These are phyloP conservation scores for Cryptocephalus primarius DNA, from an alignment of 2,888 invertebrate species.

Conservation along the genomic window DNA sequence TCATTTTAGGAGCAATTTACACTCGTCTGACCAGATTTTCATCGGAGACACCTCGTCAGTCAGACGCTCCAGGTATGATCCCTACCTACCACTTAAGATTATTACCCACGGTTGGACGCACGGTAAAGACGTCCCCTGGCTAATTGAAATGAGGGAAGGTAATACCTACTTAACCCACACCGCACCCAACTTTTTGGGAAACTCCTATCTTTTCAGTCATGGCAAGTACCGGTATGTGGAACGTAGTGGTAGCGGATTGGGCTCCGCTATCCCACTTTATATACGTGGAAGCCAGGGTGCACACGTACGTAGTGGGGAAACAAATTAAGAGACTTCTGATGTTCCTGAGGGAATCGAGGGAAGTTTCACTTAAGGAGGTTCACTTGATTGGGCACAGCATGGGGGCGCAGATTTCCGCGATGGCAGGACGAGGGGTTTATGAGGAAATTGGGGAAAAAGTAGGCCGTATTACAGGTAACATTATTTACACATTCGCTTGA, in stretches of 20 bases:
- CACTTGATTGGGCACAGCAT: constrained; percentile 45
- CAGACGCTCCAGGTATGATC: constrained; percentile 21
- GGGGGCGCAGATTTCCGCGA: constrained; percentile 43
- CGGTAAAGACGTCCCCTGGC: constrained; percentile 25
- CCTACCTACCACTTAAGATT: constrained; percentile 23
- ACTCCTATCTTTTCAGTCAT: constrained; percentile 19
- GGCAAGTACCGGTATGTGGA: constrained; percentile 26
- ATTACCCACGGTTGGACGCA: constrained; percentile 33
- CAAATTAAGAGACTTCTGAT: constrained; percentile 31
- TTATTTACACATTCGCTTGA: no score
- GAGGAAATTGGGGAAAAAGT: constrained; percentile 22
- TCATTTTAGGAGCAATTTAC: no score
- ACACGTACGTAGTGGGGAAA: constrained; percentile 37
- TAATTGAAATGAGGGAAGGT: constrained; percentile 30
- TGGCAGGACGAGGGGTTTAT: constrained; percentile 31
- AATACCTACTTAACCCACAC: not conserved
- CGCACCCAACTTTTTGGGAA: no score
- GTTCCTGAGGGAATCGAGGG: constrained; percentile 16
- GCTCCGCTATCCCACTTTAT: constrained; percentile 38
- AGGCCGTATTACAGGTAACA: constrained; percentile 35
- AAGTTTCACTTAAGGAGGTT: constrained; percentile 21
- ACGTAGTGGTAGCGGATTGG: constrained; percentile 47
- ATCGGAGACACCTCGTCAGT: constrained; percentile 9
- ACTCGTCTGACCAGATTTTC: no score
- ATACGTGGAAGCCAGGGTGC: constrained; percentile 39